Evolutionary conservation across 2,888 invertebrate genomes (phyloP).

Genomic region (Anaspis maculata): DNA sequence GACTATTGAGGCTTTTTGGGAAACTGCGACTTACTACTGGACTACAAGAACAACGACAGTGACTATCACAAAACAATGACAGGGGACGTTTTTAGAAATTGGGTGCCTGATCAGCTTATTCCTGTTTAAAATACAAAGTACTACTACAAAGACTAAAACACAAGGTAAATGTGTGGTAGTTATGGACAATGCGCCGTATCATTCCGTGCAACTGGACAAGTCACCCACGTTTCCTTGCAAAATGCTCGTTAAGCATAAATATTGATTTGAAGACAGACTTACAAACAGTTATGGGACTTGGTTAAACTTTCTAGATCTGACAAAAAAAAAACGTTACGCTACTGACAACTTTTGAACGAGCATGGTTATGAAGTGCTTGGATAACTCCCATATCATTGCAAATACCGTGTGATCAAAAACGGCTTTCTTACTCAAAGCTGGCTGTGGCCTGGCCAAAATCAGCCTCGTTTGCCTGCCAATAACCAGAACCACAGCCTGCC

Average conservation of each 20-base stretch:
- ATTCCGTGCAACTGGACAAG: conserved; percentile 5
- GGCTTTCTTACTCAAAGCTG: too few relatives aligned
- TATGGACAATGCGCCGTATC: conserved; percentile 4
- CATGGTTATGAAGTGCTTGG: conserved; percentile 5
- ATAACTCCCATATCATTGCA: conserved; percentile 8
- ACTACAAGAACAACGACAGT: conserved; percentile 1
- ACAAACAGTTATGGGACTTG: conserved; percentile 5
- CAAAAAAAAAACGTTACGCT: conserved; percentile 2
- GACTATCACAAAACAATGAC: conserved; percentile 8
- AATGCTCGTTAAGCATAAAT: conserved; percentile 11
- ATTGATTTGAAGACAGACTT: conserved; percentile 5
- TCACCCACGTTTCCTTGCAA: conserved; percentile 1
- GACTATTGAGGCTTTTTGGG: conserved; percentile 2
- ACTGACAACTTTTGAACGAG: conserved; percentile 6
- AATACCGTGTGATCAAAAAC: too few relatives aligned
- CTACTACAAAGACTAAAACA: too few relatives aligned
- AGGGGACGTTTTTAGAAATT: conserved; percentile 52
- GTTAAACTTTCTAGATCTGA: conserved; percentile 10
- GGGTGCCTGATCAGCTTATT: conserved; percentile 33
- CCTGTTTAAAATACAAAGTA: conserved; percentile 4
- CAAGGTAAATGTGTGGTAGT: conserved; percentile 3
- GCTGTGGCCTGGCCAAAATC: too few relatives aligned
- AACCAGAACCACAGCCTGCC: too few relatives aligned
- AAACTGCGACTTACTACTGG: conserved; percentile 1
- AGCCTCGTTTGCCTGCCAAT: too few relatives aligned